These are phyloP conservation scores for Hydra vulgaris DNA, from an alignment of 30 jellyfish, hydroid and myxozoan genomes.

Conservation along the genomic window DNA sequence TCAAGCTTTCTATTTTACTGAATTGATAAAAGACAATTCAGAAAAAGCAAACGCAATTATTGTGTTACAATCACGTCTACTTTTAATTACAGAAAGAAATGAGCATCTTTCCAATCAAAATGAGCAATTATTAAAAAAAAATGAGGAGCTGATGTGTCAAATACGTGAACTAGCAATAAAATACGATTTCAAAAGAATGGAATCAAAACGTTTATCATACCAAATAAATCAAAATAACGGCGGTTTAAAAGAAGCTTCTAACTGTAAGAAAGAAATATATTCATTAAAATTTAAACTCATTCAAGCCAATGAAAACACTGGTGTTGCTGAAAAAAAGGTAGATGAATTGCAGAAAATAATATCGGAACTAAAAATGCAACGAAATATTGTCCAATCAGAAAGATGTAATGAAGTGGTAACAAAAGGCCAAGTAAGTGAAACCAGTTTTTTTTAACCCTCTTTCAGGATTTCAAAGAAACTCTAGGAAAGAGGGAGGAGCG, in stretches of 20 bases:
- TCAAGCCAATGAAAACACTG: slow-evolving; percentile 55
- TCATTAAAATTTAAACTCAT: slow-evolving; percentile 49
- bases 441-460: neutral
- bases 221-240: slow-evolving; percentile 50
- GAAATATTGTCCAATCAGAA: slow-evolving; percentile 52
- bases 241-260: slow-evolving; percentile 9
- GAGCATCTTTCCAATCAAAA: slow-evolving; percentile 26
- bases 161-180: slow-evolving; percentile 67
- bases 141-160: slow-evolving; percentile 55
- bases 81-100: slow-evolving; percentile 25
- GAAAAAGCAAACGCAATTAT: slow-evolving; percentile 18
- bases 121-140: slow-evolving; percentile 46
- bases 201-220: slow-evolving; percentile 55
- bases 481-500: too few relatives aligned
- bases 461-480: too few relatives aligned
- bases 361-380: slow-evolving; percentile 59
- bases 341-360: slow-evolving; percentile 69
- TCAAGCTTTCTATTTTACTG: neutral
- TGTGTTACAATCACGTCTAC: slow-evolving; percentile 12
- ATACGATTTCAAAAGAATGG: slow-evolving; percentile 64
- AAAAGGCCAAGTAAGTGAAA: slow-evolving; percentile 14
- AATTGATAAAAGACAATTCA: neutral
- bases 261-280: slow-evolving; percentile 40
- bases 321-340: slow-evolving; percentile 45
- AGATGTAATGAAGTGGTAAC: slow-evolving; percentile 41